Conservation (phyloP, 2,888 invertebrate species). For the Neoitamus cyanurus region DNA sequence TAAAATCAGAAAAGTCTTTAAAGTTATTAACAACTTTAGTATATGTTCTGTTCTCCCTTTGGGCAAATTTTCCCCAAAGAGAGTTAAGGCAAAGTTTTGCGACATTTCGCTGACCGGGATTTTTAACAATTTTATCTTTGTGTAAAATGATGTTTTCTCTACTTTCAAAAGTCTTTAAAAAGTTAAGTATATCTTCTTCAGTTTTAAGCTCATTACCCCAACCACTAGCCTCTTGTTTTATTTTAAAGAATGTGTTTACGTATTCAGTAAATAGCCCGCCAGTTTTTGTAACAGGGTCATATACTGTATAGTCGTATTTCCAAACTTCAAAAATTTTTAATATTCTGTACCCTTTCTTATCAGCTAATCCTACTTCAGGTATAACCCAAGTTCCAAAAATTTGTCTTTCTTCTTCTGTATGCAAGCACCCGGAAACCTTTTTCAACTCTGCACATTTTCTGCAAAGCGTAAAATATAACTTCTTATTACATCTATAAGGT, state of each 20-base stretch:
- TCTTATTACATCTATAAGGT: not conserved
- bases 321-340: conserved; percentile 17
- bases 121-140: conserved; percentile 4
- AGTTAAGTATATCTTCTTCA: not conserved
- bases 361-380: not conserved
- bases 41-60: conserved; percentile 9
- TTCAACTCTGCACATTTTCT: not conserved
- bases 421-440: not conserved
- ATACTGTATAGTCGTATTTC: conserved; percentile 17
- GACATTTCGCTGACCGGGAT: not conserved
- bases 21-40: conserved; percentile 13
- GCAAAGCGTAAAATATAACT: conserved; percentile 19
- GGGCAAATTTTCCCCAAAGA: not conserved
- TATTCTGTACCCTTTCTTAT: conserved; percentile 20
- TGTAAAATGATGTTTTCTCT: conserved; percentile 7
- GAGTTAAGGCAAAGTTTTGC: not conserved
- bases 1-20: no score
- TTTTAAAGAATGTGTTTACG: conserved; percentile 39
- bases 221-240: conserved; percentile 35
- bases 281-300: conserved; percentile 27
- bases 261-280: conserved; percentile 41
- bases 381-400: not conserved
- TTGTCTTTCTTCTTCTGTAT: not conserved
- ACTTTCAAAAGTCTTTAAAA: not conserved
- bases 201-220: not conserved